A percentile compares a stretch with the other conserved stretches of the same genome.
Evolutionary conservation across 92 coral and sea anemone species (phyloP).

Genomic region (Porites lobata): DNA sequence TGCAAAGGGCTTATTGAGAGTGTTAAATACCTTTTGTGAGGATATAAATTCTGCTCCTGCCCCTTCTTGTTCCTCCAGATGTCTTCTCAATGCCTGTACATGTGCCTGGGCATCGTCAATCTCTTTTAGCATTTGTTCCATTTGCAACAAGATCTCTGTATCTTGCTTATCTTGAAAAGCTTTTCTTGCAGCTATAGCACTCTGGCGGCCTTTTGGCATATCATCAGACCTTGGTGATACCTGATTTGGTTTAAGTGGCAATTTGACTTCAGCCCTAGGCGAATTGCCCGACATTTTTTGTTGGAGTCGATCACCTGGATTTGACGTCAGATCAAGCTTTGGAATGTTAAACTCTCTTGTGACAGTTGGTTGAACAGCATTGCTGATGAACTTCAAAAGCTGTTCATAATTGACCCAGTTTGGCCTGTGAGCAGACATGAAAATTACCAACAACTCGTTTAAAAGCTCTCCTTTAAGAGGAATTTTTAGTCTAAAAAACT

Average conservation of each 20-base stretch:
- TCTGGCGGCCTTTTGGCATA: conserved; percentile 72
- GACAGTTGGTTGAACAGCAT: conserved; percentile 51
- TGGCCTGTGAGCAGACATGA: conserved; percentile 88
- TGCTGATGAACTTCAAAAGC: conserved; percentile 76
- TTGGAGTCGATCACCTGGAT: conserved; percentile 54
- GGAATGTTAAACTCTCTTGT: conserved; percentile 55
- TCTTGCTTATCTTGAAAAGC: conserved; percentile 89
- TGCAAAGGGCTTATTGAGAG: too few species aligned
- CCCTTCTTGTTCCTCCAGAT: conserved; percentile 68
- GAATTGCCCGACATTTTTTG: conserved; percentile 55
- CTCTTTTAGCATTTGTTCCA: conserved; percentile 75
- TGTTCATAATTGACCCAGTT: conserved; percentile 92
- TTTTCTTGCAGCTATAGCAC: conserved; percentile 73
- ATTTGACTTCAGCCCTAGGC: conserved; percentile 50
- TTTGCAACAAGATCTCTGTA: conserved; percentile 77
- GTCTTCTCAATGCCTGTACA: conserved; percentile 51
- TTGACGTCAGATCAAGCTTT: conserved; percentile 64
- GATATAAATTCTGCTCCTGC: conserved; percentile 55
- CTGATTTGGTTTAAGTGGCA: conserved; percentile 86
- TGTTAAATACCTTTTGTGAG: conserved; percentile 75
- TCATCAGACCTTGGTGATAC: conserved; percentile 82
- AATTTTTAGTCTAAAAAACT: conserved; percentile 67
- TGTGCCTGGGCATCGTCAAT: conserved; percentile 49
- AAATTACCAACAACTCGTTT: conserved; percentile 54
- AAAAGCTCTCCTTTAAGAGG: conserved; percentile 67